Conservation (phyloP, 2,113 vertebrate species). For the Anhinga anhinga region DNA sequence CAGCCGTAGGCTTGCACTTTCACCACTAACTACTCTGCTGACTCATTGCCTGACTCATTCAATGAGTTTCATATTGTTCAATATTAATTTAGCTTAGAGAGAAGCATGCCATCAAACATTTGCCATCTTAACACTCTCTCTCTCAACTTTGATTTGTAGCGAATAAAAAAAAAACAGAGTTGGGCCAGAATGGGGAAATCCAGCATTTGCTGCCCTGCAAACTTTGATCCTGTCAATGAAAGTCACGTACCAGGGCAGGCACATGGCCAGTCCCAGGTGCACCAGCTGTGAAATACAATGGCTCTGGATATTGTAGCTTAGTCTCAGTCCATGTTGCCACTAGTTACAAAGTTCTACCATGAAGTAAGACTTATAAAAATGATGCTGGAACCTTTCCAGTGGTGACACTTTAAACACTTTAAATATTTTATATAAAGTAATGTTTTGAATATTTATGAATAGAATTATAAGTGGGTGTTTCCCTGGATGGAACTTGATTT, state of each 20-base stretch:
- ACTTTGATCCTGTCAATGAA: background rate
- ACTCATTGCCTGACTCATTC: constrained; percentile 42
- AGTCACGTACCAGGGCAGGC: background rate
- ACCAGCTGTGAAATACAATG: background rate
- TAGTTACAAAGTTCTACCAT: background rate
- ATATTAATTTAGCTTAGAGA: constrained; percentile 15
- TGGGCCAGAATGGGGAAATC: background rate
- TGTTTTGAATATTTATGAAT: background rate
- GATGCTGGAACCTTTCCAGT: background rate
- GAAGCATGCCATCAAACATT: background rate
- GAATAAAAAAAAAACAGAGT: background rate
- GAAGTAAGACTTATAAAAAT: background rate
- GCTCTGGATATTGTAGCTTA: background rate
- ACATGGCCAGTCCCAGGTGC: background rate
- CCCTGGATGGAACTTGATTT: background rate
- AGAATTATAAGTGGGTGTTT: background rate
- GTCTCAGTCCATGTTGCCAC: background rate
- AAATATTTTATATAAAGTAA: background rate
- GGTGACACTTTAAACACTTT: background rate
- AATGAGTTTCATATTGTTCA: constrained; percentile 2
- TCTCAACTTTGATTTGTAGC: background rate
- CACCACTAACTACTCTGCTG: background rate
- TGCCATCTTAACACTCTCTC: background rate
- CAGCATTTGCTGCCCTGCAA: background rate
- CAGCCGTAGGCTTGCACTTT: background rate